These are phyloP conservation scores for Dendrophyllia cribrosa DNA, from an alignment of 64 coral and sea anemone genomes.

Conservation along the genomic window DNA sequence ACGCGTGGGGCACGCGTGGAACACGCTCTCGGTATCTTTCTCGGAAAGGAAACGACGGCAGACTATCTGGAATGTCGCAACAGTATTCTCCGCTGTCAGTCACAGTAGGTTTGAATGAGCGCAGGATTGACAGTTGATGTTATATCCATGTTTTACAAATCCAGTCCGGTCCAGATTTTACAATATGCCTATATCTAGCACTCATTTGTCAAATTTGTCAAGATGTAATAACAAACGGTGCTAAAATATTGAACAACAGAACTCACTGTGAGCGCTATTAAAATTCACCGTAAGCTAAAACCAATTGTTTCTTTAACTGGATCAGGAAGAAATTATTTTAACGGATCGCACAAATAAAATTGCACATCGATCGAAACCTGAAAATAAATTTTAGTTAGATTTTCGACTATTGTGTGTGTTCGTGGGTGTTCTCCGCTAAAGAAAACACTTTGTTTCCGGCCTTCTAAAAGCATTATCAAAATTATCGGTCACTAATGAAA, in stretches of 20 bases:
- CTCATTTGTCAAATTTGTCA: constrained; percentile 18
- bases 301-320: not conserved
- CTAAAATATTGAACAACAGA: not conserved
- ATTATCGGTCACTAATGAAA: too few relatives aligned
- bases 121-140: constrained; percentile 10
- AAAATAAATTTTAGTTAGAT: too few relatives aligned
- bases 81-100: not conserved
- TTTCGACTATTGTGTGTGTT: not conserved
- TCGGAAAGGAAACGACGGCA: too few relatives aligned
- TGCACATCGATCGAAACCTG: too few relatives aligned
- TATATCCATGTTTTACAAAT: too few relatives aligned
- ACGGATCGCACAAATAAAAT: too few relatives aligned
- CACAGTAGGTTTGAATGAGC: not conserved
- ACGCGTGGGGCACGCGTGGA: too few relatives aligned
- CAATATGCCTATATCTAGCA: not conserved
- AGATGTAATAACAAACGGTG: not conserved
- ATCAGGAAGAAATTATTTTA: not conserved
- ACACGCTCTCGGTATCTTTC: too few relatives aligned
- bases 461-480: too few relatives aligned
- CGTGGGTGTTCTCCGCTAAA: not conserved
- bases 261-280: not conserved
- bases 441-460: too few relatives aligned
- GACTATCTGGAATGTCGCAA: not conserved
- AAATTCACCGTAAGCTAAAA: not conserved
- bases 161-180: too few relatives aligned